Conservation (phyloP, 2,888 invertebrate genomes). For the Dioctria linearis region DNA sequence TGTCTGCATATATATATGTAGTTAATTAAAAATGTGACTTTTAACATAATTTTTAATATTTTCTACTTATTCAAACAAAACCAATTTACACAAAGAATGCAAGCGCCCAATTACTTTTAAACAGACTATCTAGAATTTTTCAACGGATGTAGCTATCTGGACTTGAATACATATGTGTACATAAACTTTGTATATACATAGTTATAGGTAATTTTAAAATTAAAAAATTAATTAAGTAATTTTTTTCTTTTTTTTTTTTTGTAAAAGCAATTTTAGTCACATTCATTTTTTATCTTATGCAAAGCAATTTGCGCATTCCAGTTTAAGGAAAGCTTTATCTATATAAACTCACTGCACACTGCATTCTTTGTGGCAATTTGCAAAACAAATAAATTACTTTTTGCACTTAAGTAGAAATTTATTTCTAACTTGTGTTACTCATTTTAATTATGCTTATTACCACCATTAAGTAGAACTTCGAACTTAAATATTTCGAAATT, state of each 20-base stretch:
- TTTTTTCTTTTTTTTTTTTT: too few relatives aligned
- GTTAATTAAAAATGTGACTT: background rate
- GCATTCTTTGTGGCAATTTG: constrained; percentile 39
- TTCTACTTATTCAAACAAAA: background rate
- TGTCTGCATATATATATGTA: background rate
- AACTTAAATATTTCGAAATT: too few relatives aligned
- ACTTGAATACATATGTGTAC: constrained; percentile 22
- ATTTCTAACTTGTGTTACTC: background rate
- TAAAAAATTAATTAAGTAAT: background rate
- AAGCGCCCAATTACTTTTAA: constrained; percentile 28
- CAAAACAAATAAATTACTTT: background rate
- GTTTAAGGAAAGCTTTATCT: background rate
- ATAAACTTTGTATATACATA: constrained; percentile 9
- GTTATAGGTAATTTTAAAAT: constrained; percentile 35
- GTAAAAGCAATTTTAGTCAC: background rate
- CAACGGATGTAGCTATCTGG: constrained; percentile 26
- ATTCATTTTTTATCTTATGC: background rate
- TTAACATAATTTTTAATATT: constrained; percentile 32
- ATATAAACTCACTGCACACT: background rate
- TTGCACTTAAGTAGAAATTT: background rate
- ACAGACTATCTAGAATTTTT: background rate
- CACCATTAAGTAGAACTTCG: too few relatives aligned
- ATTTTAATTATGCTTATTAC: too few relatives aligned
- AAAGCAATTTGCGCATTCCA: background rate
- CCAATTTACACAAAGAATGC: constrained; percentile 38